phyloP scores from a whole-genome alignment of 2,888 invertebrate species.

The Diplazon laetatorius region DNA sequence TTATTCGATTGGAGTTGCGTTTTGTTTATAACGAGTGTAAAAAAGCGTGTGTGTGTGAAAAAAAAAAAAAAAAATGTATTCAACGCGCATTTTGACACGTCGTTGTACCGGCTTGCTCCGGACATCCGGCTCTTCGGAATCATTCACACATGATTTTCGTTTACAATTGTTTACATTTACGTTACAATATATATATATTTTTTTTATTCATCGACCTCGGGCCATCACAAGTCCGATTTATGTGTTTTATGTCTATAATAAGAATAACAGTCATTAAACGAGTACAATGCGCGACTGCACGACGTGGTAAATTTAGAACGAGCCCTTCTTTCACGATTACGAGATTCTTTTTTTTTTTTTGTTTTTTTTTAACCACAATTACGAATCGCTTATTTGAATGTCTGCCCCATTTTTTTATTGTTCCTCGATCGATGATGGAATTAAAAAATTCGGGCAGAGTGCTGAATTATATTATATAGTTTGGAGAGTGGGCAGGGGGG shows the following conservation, averaged over 20 bases:
- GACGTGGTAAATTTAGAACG: conserved; percentile 9
- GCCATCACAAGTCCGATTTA: not conserved
- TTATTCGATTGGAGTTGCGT: conserved; percentile 81
- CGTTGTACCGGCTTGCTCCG: conserved; percentile 82
- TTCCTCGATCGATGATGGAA: not conserved
- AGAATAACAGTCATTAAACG: conserved; percentile 51
- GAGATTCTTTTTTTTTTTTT: conserved; percentile 1
- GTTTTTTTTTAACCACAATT: too few species aligned
- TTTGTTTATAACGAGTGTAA: conserved; percentile 69
- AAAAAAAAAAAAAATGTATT: conserved; percentile 60
- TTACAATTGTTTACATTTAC: conserved; percentile 66
- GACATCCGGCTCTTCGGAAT: conserved; percentile 69
- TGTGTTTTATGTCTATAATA: not conserved
- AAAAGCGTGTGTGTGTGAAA: conserved; percentile 42
- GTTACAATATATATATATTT: conserved; percentile 61
- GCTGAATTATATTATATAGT: conserved; percentile 27
- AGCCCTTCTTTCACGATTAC: conserved; percentile 33
- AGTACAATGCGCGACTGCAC: conserved; percentile 62
- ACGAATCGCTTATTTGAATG: not conserved
- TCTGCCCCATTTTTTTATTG: not conserved
- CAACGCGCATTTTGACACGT: conserved; percentile 68
- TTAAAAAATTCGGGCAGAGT: conserved; percentile 38
- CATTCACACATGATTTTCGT: conserved; percentile 63
- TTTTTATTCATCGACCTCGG: conserved; percentile 37
- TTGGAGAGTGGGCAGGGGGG: too few species aligned